phyloP scores from a whole-genome alignment of 2,797 vertebrate genomes.

The Hemibagrus guttatus region DNA sequence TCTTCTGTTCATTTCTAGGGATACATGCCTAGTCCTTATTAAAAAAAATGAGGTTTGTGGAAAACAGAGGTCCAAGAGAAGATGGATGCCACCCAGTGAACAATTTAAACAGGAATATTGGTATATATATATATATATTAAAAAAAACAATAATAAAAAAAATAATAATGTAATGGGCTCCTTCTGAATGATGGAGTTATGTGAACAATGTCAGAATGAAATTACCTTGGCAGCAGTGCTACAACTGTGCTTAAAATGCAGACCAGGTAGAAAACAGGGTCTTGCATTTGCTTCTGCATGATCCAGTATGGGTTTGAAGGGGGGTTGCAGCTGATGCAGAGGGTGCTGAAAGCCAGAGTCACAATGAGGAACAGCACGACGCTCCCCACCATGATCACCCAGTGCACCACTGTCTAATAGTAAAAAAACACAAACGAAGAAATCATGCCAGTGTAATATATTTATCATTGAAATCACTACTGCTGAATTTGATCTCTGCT shows the following conservation, averaged over 20 bases:
- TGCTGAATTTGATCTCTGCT: background rate
- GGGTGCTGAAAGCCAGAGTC: conserved; percentile 78
- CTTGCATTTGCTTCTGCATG: conserved; percentile 83
- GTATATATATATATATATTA: background rate
- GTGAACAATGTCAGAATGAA: conserved; percentile 31
- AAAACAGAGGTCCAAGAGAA: background rate
- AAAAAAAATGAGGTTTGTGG: background rate
- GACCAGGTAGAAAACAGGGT: conserved; percentile 87
- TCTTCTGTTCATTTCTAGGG: background rate
- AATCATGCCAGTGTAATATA: background rate
- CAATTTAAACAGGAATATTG: conserved; percentile 2
- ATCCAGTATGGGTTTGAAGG: conserved; percentile 87
- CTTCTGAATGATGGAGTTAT: too few species aligned
- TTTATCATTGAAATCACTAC: background rate
- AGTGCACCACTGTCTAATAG: conserved; percentile 84
- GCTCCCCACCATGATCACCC: conserved; percentile 79
- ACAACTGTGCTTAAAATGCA: conserved; percentile 82
- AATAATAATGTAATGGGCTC: background rate
- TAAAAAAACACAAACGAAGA: conserved; percentile 17
- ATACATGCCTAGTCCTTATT: background rate
- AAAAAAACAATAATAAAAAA: background rate
- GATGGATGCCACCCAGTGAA: background rate
- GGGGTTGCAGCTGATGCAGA: conserved; percentile 84
- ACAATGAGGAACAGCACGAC: conserved; percentile 79
- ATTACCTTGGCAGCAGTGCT: conserved; percentile 90